Conservation (phyloP, 2,113 vertebrate species). For the Ivindomyrus marchei region DNA sequence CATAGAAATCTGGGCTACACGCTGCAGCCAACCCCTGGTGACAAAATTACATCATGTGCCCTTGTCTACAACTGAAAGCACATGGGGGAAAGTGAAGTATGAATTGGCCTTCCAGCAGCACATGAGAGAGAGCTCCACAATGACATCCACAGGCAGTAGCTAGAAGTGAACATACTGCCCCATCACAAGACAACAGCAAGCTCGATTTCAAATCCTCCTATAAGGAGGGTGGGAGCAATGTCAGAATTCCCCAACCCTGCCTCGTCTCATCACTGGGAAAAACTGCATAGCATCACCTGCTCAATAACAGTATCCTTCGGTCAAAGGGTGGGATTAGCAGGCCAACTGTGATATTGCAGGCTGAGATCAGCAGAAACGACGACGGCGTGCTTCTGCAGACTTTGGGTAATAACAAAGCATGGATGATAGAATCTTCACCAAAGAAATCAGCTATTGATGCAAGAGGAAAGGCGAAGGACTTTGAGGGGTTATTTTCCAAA, state of each 20-base stretch:
- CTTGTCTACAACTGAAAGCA: not conserved
- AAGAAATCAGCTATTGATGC: not conserved
- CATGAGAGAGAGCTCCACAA: slow-evolving; percentile 26
- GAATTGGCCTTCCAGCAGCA: not conserved
- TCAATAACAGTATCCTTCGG: not conserved
- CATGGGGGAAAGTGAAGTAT: not conserved
- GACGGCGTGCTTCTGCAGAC: not conserved
- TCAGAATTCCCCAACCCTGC: not conserved
- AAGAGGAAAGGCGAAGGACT: not conserved
- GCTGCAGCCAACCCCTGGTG: not conserved
- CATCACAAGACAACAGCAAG: not conserved
- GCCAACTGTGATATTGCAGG: not conserved
- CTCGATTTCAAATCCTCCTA: not conserved
- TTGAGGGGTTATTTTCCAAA: not conserved
- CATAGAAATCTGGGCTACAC: not conserved
- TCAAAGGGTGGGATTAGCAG: not conserved
- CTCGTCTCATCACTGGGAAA: not conserved
- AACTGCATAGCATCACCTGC: not conserved
- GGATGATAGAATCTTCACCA: not conserved
- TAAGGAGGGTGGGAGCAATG: not conserved
- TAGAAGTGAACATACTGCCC: not conserved
- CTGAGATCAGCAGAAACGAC: not conserved
- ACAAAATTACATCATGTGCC: not conserved
- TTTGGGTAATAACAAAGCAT: not conserved
- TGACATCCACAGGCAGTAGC: slow-evolving; percentile 43